Conservation (phyloP, 1,140 invertebrate genomes). For the Riptortus pedestris region DNA sequence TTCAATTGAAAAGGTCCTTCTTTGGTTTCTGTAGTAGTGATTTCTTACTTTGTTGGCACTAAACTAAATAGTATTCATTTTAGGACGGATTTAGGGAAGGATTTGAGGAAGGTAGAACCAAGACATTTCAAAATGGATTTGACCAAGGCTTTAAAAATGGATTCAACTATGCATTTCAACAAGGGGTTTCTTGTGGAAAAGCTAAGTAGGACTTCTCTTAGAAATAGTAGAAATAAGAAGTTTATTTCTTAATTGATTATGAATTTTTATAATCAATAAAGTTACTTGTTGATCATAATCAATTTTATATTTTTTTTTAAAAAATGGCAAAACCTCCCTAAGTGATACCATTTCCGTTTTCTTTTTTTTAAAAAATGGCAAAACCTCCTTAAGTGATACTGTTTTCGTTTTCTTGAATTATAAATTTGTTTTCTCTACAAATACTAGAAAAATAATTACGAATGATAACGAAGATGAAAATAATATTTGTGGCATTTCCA, state of each 20-base stretch:
- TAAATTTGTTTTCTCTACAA: too few relatives aligned
- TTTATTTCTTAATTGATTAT: too few relatives aligned
- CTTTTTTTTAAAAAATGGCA: neutral
- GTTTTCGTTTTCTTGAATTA: too few relatives aligned
- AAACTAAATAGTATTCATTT: neutral
- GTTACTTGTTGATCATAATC: neutral
- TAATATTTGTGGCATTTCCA: too few relatives aligned
- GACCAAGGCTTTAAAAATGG: slow-evolving; percentile 9
- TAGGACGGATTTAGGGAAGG: slow-evolving; percentile 23
- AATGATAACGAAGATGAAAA: too few relatives aligned
- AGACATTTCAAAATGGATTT: slow-evolving; percentile 15
- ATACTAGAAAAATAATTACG: too few relatives aligned
- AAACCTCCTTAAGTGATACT: neutral
- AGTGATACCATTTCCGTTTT: neutral
- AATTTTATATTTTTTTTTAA: neutral
- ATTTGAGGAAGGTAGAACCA: neutral
- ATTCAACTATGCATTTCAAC: neutral
- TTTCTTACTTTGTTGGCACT: neutral
- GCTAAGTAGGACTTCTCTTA: neutral
- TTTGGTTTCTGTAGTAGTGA: neutral
- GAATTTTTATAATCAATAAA: neutral
- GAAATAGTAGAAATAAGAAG: too few relatives aligned
- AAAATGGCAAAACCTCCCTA: neutral
- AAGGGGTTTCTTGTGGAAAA: neutral
- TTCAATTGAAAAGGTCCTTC: neutral